A percentile compares a stretch with the other conserved stretches of the same genome.
Evolutionary conservation across 2,113 vertebrate species (phyloP).

Genomic region (Maccullochella peelii): DNA sequence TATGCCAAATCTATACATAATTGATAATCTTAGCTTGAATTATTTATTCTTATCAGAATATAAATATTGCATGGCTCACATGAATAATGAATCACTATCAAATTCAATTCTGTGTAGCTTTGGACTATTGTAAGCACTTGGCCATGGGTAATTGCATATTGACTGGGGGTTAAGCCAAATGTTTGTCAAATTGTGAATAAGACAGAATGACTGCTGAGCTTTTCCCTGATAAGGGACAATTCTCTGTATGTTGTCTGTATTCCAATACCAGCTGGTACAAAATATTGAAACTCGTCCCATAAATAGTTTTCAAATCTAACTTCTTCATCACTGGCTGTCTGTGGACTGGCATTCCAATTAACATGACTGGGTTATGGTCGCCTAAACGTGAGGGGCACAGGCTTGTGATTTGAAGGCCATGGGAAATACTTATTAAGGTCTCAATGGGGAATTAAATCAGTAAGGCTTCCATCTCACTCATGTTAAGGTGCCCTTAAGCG

Average conservation of each 20-base stretch:
- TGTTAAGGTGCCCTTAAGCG: slow-evolving; percentile 26
- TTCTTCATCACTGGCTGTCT: slow-evolving; percentile 28
- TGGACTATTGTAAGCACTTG: slow-evolving; percentile 68
- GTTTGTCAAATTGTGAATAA: slow-evolving; percentile 68
- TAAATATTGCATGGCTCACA: slow-evolving; percentile 71
- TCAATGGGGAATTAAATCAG: slow-evolving; percentile 44
- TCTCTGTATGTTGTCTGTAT: slow-evolving; percentile 18
- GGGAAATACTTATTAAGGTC: slow-evolving; percentile 36
- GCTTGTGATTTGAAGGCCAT: slow-evolving; percentile 17
- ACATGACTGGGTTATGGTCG: background rate
- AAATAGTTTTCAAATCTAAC: slow-evolving; percentile 28
- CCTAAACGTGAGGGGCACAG: background rate
- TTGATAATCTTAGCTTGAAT: slow-evolving; percentile 75
- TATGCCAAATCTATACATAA: slow-evolving; percentile 77
- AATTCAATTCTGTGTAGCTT: slow-evolving; percentile 67
- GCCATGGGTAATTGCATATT: slow-evolving; percentile 76
- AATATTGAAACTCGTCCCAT: slow-evolving; percentile 24
- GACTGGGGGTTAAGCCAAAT: slow-evolving; percentile 73
- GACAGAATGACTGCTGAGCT: slow-evolving; percentile 45
- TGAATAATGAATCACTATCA: slow-evolving; percentile 74
- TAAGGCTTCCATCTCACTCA: slow-evolving; percentile 16
- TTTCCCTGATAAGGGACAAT: slow-evolving; percentile 41
- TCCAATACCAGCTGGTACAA: slow-evolving; percentile 27
- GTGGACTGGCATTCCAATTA: slow-evolving; percentile 16
- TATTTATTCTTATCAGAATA: slow-evolving; percentile 73